Evolutionary conservation across 2,113 vertebrate genomes (phyloP).

Genomic region (Elephas maximus): DNA sequence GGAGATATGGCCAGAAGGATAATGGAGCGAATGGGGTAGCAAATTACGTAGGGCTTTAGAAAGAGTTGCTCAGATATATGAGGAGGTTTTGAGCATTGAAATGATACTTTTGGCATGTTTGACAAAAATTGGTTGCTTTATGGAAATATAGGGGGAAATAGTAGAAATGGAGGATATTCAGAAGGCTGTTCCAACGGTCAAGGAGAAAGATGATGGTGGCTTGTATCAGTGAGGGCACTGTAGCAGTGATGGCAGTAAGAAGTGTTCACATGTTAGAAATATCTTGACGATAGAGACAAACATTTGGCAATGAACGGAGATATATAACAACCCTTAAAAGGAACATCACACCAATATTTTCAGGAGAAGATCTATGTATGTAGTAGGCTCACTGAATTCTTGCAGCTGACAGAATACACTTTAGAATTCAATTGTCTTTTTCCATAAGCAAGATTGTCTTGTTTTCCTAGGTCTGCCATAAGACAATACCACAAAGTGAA

Average conservation of each 20-base stretch:
- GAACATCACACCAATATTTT: constrained; percentile 1
- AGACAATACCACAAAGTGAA: too few relatives aligned
- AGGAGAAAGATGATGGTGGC: neutral
- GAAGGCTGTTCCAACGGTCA: neutral
- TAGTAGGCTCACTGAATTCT: neutral
- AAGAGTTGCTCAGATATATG: neutral
- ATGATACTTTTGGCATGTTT: neutral
- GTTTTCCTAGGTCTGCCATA: too few relatives aligned
- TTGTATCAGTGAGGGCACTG: neutral
- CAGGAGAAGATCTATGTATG: neutral
- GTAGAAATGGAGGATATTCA: neutral
- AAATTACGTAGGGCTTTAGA: neutral
- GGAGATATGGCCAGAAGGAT: neutral
- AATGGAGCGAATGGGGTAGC: neutral
- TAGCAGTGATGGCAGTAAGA: neutral
- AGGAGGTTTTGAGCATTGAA: neutral
- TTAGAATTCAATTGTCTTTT: neutral
- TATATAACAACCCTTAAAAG: neutral
- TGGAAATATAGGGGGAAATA: neutral
- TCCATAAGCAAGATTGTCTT: neutral
- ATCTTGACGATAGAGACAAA: neutral
- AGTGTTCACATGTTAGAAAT: neutral
- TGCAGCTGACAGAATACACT: neutral
- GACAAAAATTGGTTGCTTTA: neutral
- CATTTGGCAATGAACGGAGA: neutral